These are phyloP conservation scores for Porites cylindrica DNA, from an alignment of 92 coral and sea anemone species.

Conservation along the genomic window DNA sequence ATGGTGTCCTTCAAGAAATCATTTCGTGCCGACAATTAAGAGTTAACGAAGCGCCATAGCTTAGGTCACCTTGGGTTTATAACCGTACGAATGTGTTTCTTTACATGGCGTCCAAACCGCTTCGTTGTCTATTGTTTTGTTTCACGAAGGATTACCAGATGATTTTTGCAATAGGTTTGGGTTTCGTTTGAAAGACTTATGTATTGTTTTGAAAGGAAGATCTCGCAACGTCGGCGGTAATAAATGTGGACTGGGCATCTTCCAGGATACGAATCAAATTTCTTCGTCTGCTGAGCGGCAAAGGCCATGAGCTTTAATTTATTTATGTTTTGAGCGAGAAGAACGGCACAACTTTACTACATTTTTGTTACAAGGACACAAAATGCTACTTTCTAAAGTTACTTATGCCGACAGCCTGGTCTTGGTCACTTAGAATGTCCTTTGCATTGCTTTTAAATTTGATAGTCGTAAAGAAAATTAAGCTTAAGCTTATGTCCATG, in stretches of 20 bases:
- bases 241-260: neutral
- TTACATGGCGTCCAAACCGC: constrained; percentile 42
- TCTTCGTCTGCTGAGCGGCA: constrained; percentile 26
- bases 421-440: neutral
- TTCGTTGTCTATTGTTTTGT: constrained; percentile 43
- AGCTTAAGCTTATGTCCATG: neutral
- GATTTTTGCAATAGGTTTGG: constrained; percentile 34
- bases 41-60: constrained; percentile 13
- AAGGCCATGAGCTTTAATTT: constrained; percentile 49
- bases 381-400: constrained; percentile 4
- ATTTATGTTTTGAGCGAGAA: constrained; percentile 33
- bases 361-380: constrained; percentile 28
- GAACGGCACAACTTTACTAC: constrained; percentile 29
- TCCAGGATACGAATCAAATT: constrained; percentile 33
- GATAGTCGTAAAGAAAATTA: neutral
- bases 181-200: constrained; percentile 11
- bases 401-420: neutral
- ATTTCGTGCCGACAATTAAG: neutral
- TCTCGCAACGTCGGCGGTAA: neutral
- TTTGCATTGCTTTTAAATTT: neutral
- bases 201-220: constrained; percentile 10
- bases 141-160: constrained; percentile 21
- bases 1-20: neutral
- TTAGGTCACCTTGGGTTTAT: constrained; percentile 1
- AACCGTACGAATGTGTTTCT: neutral